These are phyloP conservation scores for Parus major DNA, from an alignment of 2,113 vertebrate species.

Conservation along the genomic window DNA sequence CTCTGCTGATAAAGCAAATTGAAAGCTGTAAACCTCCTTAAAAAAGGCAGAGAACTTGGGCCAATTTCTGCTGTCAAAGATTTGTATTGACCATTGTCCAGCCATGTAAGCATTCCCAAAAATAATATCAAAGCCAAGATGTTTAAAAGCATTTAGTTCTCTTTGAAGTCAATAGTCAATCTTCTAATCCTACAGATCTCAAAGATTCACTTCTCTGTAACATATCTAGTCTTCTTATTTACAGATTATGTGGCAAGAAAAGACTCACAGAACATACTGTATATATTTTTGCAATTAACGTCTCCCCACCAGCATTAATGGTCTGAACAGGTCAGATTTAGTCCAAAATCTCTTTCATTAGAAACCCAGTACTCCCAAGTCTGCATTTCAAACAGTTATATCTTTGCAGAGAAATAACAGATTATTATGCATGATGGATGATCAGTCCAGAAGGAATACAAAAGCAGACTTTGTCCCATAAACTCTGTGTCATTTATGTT, in stretches of 20 bases:
- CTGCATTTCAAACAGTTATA: background rate
- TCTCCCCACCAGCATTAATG: background rate
- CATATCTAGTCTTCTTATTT: background rate
- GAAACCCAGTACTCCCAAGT: background rate
- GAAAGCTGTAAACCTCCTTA: background rate
- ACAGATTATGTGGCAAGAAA: background rate
- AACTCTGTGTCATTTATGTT: background rate
- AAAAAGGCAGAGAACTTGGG: background rate
- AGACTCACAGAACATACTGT: background rate
- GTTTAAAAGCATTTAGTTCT: background rate
- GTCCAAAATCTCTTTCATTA: background rate
- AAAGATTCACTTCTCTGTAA: background rate
- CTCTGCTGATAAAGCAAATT: background rate
- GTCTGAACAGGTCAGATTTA: background rate
- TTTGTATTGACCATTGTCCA: background rate
- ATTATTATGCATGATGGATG: background rate
- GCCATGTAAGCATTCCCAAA: background rate
- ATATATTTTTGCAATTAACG: background rate
- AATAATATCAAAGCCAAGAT: background rate
- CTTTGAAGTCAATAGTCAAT: background rate
- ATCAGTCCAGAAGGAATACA: background rate
- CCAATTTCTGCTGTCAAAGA: background rate
- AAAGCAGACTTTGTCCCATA: background rate
- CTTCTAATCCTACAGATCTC: background rate
- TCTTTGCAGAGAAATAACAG: background rate